Evolutionary conservation across 37 sponge, comb jelly and placozoan genomes (phyloP), one percentile per base, ranked within the genome.

Genomic region (Spongia lamella): DNA sequence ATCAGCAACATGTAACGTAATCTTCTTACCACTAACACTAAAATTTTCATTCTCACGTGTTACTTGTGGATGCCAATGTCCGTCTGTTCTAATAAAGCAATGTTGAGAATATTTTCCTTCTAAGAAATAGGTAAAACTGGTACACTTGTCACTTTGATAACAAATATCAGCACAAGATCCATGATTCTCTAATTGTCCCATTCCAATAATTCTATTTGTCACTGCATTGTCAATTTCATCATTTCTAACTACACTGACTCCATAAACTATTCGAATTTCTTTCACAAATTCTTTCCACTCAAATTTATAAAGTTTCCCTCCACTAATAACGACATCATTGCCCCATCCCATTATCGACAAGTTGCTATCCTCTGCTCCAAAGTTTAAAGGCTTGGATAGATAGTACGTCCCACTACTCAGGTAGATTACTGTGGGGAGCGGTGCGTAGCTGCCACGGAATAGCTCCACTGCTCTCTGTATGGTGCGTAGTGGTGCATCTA

Each of bases 351-450:
- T 20, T 15, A 86, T 59, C 36, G 53, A 38, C 40, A 81, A 34
- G 72, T 66, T 56, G 67, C 86, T 85, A 56, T 86, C 82, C 30
- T 56, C 66, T 17, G 69, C 68, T 0, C 70, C 79, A 47, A 86
- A 61, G 1, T 57, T 22, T 9, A 86, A 68, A 19, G 87, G 47
- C 21, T 81, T 43, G n/a, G 64, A 33, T 17, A 86, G 62, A 62
- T 68, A 86, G 72, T 53, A 76, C 62, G 69, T 75, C 22, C 87
- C 87, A 16, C 25, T 62, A 16, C 71, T 55, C 49, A 86, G 70
- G 57, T 67, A 67, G 53, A 86, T 75, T 9, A 40, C 69, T 13
- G 7, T 43, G 47, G 47, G 47, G 47, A 13, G 5, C 7, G 47
- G 47, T 43, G 47, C 47, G 9, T 43, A 43, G 7, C 9, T 43